These are phyloP conservation scores for Craniophora ligustri DNA, from an alignment of 2,888 invertebrate species.

Conservation along the genomic window DNA sequence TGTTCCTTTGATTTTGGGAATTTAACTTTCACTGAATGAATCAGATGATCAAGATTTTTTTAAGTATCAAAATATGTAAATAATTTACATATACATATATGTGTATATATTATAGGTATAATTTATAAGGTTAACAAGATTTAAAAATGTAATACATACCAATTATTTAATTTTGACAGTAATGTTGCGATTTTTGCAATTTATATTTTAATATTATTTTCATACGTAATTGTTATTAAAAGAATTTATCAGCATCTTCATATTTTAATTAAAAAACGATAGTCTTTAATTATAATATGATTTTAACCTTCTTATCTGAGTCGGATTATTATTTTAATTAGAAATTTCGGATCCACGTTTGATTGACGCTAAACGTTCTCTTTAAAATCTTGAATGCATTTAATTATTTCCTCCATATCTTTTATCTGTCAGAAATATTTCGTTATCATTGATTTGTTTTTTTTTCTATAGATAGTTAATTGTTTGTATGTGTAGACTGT, in stretches of 20 bases:
- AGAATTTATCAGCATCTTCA: too few species aligned
- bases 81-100: too few species aligned
- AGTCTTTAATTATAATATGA: not conserved
- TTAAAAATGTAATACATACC: too few species aligned
- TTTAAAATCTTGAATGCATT: conserved; percentile 14
- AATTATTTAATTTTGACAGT: too few species aligned
- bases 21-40: conserved; percentile 50
- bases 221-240: not conserved
- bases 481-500: conserved; percentile 6
- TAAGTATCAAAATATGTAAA: too few species aligned
- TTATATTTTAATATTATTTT: too few species aligned
- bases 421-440: conserved; percentile 9
- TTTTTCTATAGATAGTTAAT: conserved; percentile 8
- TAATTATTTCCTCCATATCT: conserved; percentile 13
- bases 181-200: too few species aligned
- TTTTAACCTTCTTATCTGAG: conserved; percentile 22
- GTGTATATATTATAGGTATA: too few species aligned
- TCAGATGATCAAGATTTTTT: conserved; percentile 28
- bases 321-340: conserved; percentile 31
- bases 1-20: conserved; percentile 28
- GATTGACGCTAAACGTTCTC: conserved; percentile 24
- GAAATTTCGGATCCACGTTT: conserved; percentile 14
- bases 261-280: too few species aligned
- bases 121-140: too few species aligned
- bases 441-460: conserved; percentile 18